Base-by-base conservation (phyloP, 2,797 vertebrate species). In the Lepus oiostolus region DNA sequence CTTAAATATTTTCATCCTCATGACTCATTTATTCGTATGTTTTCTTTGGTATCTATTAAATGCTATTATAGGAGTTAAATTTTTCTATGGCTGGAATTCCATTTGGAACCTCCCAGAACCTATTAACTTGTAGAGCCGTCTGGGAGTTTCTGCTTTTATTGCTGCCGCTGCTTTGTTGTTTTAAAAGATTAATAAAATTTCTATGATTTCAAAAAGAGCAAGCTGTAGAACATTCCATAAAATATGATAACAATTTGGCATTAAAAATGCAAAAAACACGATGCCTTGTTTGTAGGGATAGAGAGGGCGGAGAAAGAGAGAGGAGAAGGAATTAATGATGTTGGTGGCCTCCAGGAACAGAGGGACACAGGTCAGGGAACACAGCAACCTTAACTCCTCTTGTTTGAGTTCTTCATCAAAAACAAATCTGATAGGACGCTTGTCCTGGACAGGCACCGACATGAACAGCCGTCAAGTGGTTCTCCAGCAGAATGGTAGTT, bases 1-100 rank as follows among this genome's bases (percentile, higher is more conserved):
- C n/a, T 63, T 47, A 42, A 68, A 21, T 14, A 24, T 60, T 38
- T 75, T 74, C 13, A 35, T 38, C 32, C 32, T 80, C 17, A 2
- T 35, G 47, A 54, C 86, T 65, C 21, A 65, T 28, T 38, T 76
- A 28, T 32, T 21, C 17, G 35, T 35, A 63, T 47, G 35, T 88
- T 83, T 93, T 84, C 50, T 32, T n/a, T 32, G 77, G 62, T 10
- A 88, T 67, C 11, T 79, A 17, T 68, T 72, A 90, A 81, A 58
- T 42, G 13, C 22, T 87, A 52, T 13, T 54, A 47, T 50, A 28
- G 60, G 38, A 62, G 35, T 30, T 28, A n/a, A 26, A 63, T 67
- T 3, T 47, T 63, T 75, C 54, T 74, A 17, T 8, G 26, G 1
- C 60, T 74, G 28, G 50, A 77, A n/a, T 91, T 88, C 60, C 28